phyloP scores from a whole-genome alignment of 2,797 vertebrate species.

The Ctenochaetus hawaiiensis region DNA sequence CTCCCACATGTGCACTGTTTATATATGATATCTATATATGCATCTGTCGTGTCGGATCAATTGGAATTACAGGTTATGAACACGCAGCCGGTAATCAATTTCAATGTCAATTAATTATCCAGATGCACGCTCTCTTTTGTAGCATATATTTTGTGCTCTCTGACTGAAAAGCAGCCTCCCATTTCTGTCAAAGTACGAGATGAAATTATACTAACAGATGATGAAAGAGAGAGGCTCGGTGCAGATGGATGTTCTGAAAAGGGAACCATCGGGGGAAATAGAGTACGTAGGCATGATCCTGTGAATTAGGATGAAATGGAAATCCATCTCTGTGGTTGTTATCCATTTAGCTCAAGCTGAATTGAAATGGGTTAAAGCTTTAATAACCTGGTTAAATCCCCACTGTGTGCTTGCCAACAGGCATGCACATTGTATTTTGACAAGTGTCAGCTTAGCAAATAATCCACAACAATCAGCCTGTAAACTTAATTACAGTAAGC shows the following conservation, averaged over 20 bases:
- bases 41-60: slow-evolving; percentile 24
- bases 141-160: slow-evolving; percentile 40
- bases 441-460: slow-evolving; percentile 68
- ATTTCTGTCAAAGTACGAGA: slow-evolving; percentile 45
- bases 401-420: slow-evolving; percentile 52
- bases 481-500: slow-evolving; percentile 53
- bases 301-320: slow-evolving; percentile 75
- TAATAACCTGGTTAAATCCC: slow-evolving; percentile 70
- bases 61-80: slow-evolving; percentile 39
- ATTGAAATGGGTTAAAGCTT: slow-evolving; percentile 67
- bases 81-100: slow-evolving; percentile 55
- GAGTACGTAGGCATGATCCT: slow-evolving; percentile 56
- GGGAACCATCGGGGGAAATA: slow-evolving; percentile 51
- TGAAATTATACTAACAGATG: slow-evolving; percentile 68
- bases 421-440: slow-evolving; percentile 60
- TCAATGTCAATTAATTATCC: slow-evolving; percentile 58
- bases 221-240: slow-evolving; percentile 61
- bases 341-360: slow-evolving; percentile 68
- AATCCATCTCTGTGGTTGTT: slow-evolving; percentile 72
- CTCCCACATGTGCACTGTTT: slow-evolving; percentile 2
- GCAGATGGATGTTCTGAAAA: slow-evolving; percentile 67
- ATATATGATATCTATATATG: neutral
- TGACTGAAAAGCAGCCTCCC: slow-evolving; percentile 41
- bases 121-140: slow-evolving; percentile 46
- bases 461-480: slow-evolving; percentile 66